phyloP scores from a whole-genome alignment of 2,797 vertebrate genomes.

The Acipenser ruthenus region DNA sequence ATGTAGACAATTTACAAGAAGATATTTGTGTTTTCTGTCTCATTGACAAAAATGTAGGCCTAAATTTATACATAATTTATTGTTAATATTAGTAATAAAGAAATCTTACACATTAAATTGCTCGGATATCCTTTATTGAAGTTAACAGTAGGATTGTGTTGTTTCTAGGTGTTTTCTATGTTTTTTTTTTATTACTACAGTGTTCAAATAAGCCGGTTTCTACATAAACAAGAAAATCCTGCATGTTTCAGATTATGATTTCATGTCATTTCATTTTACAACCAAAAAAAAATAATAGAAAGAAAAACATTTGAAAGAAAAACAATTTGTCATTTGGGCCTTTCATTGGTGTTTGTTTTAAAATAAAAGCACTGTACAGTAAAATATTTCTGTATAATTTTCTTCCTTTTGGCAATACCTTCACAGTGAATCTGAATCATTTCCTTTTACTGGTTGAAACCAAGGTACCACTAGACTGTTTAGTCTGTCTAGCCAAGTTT shows the following conservation, averaged over 20 bases:
- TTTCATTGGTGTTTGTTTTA: conserved; percentile 25
- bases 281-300: background rate
- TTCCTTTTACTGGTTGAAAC: conserved; percentile 49
- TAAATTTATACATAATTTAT: too few relatives aligned
- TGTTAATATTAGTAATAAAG: too few relatives aligned
- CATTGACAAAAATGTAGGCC: too few relatives aligned
- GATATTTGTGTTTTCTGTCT: too few relatives aligned
- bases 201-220: too few relatives aligned
- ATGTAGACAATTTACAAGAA: too few relatives aligned
- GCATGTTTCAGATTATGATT: conserved; percentile 10
- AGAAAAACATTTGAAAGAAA: background rate
- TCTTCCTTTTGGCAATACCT: conserved; percentile 39
- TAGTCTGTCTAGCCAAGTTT: conserved; percentile 45
- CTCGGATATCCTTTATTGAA: too few relatives aligned
- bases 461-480: conserved; percentile 43
- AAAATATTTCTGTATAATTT: conserved; percentile 26
- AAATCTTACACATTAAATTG: too few relatives aligned
- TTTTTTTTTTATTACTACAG: too few relatives aligned
- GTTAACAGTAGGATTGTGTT: too few relatives aligned
- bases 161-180: too few relatives aligned
- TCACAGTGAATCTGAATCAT: conserved; percentile 40
- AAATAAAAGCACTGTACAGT: conserved; percentile 17
- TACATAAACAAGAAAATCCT: background rate
- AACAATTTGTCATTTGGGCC: conserved; percentile 12
- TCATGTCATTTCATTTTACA: background rate